Percentiles rank a stretch among this genome's conserved stretches.
Conservation (phyloP, 2,888 invertebrate species). For the Tanypteryx hageni region DNA sequence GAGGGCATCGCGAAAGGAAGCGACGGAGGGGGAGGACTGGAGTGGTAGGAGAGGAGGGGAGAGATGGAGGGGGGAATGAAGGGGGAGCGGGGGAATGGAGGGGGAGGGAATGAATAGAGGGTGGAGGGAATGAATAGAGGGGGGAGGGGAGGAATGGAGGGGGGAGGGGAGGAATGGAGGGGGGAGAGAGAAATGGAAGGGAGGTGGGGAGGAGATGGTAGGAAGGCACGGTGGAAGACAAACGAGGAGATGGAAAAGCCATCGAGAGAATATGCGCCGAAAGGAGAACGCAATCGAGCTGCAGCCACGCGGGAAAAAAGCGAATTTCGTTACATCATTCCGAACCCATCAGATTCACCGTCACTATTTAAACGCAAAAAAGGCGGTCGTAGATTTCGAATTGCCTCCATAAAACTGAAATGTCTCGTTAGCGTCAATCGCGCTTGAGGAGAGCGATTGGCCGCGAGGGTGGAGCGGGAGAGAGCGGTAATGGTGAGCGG, state of each 20-base stretch:
- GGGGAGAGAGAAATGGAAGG: not conserved
- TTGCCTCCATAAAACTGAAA: constrained; percentile 15
- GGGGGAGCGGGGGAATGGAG: not conserved
- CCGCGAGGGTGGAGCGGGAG: not conserved
- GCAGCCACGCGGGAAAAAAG: constrained; percentile 34
- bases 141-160: not conserved
- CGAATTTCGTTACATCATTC: constrained; percentile 52
- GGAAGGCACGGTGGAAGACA: not conserved
- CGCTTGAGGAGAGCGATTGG: constrained; percentile 3
- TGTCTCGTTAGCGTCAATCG: constrained; percentile 32
- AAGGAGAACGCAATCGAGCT: constrained; percentile 46
- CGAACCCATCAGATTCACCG: constrained; percentile 51
- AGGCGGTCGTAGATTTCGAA: not conserved
- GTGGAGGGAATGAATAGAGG: not conserved
- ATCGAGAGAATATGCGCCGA: not conserved
- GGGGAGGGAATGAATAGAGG: not conserved
- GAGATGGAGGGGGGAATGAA: not conserved
- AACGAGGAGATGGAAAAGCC: not conserved
- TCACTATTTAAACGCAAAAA: not conserved
- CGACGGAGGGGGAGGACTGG: not conserved
- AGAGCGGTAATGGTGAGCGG: not conserved
- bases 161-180: not conserved
- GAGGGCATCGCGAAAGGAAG: too few species aligned
- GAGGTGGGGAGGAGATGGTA: not conserved
- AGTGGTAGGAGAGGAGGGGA: not conserved